These are phyloP conservation scores for Cataglyphis hispanica DNA, from an alignment of 1,140 invertebrate genomes.

Conservation along the genomic window DNA sequence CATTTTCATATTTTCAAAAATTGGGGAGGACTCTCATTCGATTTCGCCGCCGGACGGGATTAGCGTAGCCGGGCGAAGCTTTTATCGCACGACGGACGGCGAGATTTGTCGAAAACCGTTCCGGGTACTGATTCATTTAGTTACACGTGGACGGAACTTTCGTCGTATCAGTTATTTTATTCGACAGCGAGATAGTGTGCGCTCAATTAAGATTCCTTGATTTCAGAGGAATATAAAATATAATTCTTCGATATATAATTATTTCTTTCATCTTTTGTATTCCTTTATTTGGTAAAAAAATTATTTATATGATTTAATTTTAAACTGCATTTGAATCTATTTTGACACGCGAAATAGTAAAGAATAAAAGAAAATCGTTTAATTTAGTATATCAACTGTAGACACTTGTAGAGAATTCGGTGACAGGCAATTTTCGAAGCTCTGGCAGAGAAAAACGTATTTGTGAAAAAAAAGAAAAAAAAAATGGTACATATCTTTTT, in stretches of 20 bases:
- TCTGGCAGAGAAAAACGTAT: background rate
- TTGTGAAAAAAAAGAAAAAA: constrained; percentile 16
- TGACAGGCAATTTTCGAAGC: background rate
- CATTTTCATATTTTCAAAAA: constrained; percentile 64
- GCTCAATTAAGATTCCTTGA: background rate
- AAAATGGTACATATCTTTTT: constrained; percentile 7
- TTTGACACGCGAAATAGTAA: background rate
- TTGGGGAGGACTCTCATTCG: constrained; percentile 54
- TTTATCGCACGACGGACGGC: constrained; percentile 19
- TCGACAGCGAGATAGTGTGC: background rate
- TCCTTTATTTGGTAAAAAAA: background rate
- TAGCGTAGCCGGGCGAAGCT: constrained; percentile 34
- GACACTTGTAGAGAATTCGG: background rate
- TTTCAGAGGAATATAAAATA: background rate
- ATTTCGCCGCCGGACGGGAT: constrained; percentile 52
- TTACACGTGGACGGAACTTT: background rate
- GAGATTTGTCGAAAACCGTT: constrained; percentile 52
- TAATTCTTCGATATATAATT: background rate
- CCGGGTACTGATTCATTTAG: constrained; percentile 21
- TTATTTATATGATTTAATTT: background rate
- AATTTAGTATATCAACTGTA: background rate
- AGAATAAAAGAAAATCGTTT: constrained; percentile 1
- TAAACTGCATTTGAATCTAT: background rate
- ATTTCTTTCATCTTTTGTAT: background rate
- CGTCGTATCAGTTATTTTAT: background rate